Conservation (phyloP, 2,113 vertebrate genomes). For the Poecilia latipinna region DNA sequence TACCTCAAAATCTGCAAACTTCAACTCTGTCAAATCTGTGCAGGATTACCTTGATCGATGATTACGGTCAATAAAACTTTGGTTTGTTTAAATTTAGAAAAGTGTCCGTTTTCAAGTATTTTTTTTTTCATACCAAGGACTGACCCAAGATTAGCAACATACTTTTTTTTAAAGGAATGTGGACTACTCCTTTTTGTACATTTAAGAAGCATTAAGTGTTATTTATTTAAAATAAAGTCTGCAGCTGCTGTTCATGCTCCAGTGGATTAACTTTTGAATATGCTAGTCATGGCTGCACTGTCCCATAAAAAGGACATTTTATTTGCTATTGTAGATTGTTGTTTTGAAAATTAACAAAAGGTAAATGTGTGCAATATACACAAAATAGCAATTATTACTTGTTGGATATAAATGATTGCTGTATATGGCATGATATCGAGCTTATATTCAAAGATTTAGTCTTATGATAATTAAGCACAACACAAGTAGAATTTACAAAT, state of each 20-base stretch:
- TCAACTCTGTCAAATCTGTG: too few species aligned
- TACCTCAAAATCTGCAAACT: too few species aligned
- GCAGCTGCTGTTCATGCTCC: neutral
- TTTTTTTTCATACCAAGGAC: neutral
- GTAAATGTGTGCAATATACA: too few species aligned
- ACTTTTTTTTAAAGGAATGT: neutral
- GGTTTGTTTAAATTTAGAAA: neutral
- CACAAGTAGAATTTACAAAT: neutral
- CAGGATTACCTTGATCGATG: too few species aligned
- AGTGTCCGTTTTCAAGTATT: neutral
- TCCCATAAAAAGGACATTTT: neutral
- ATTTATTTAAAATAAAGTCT: neutral
- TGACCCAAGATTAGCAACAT: neutral
- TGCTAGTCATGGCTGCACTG: neutral
- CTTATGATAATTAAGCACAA: neutral
- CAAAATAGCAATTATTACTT: too few species aligned
- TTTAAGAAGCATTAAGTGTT: neutral
- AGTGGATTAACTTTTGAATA: neutral
- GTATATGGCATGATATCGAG: neutral
- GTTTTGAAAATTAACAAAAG: neutral
- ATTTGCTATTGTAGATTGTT: neutral
- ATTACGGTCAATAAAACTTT: too few species aligned
- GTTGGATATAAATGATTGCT: neutral
- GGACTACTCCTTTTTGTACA: neutral
- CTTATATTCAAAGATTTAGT: neutral